Percentiles rank a stretch among this genome's conserved stretches.
phyloP scores from a whole-genome alignment of 2,797 vertebrate species.

The Rhynchotus rufescens region DNA sequence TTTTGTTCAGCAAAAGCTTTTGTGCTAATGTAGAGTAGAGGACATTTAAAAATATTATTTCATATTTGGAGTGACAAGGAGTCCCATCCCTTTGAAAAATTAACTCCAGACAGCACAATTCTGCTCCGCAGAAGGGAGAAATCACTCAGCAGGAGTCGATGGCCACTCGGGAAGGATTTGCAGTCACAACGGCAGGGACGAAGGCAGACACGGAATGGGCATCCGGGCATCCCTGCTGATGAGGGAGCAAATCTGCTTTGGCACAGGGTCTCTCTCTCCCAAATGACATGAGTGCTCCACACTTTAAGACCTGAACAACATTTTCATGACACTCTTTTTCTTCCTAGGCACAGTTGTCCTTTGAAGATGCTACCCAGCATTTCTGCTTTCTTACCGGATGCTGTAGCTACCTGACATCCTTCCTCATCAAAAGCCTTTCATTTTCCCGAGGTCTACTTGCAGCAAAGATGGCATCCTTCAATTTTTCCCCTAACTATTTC shows the following conservation, averaged over 20 bases:
- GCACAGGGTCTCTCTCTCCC: neutral
- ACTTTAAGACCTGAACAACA: neutral
- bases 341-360: neutral
- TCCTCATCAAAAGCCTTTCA: neutral
- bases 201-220: fast-evolving
- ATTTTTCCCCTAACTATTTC: neutral
- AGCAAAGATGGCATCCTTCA: neutral
- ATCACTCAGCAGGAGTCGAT: neutral
- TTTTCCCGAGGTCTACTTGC: neutral
- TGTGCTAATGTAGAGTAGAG: neutral
- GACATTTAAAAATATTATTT: constrained; percentile 4
- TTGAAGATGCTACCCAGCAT: neutral
- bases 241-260: neutral
- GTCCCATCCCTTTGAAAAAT: constrained; percentile 18
- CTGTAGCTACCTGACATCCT: neutral
- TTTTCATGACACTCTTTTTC: neutral
- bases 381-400: neutral
- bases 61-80: neutral
- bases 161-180: neutral
- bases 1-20: constrained; percentile 19
- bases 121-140: neutral
- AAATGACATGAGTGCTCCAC: fast-evolving
- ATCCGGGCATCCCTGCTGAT: neutral
- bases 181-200: fast-evolving
- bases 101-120: neutral